Evolutionary conservation across 2,888 invertebrate genomes (phyloP).

Genomic region (Sympetrum striolatum): DNA sequence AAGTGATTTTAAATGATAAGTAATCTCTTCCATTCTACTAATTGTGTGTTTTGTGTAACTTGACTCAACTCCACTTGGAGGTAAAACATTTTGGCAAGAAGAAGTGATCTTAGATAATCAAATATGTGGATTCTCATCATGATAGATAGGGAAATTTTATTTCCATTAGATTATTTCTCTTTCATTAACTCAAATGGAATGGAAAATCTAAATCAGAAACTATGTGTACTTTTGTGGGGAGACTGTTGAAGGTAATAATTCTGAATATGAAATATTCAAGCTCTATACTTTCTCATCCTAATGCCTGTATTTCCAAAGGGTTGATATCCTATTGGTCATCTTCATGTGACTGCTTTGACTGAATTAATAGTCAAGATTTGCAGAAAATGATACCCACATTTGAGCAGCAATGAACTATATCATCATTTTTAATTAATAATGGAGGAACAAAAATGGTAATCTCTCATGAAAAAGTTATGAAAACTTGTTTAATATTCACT

Average conservation of each 20-base stretch:
- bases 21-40: slow-evolving; percentile 28
- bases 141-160: background rate
- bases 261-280: background rate
- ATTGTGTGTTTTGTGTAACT: background rate
- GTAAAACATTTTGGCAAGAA: background rate
- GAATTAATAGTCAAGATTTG: background rate
- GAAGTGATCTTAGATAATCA: background rate
- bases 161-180: background rate
- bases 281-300: background rate
- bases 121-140: background rate
- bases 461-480: background rate
- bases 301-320: background rate
- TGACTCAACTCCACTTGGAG: background rate
- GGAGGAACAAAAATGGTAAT: slow-evolving; percentile 4
- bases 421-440: background rate
- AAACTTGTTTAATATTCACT: background rate
- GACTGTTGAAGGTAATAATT: too few species aligned
- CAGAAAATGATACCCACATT: background rate
- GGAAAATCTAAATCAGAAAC: too few species aligned
- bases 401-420: background rate
- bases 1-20: background rate
- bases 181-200: background rate
- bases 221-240: too few species aligned
- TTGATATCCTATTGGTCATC: background rate
- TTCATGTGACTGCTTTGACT: background rate